Conservation (phyloP, 1,140 invertebrate genomes). For the Lamellibrachia luymesi region DNA sequence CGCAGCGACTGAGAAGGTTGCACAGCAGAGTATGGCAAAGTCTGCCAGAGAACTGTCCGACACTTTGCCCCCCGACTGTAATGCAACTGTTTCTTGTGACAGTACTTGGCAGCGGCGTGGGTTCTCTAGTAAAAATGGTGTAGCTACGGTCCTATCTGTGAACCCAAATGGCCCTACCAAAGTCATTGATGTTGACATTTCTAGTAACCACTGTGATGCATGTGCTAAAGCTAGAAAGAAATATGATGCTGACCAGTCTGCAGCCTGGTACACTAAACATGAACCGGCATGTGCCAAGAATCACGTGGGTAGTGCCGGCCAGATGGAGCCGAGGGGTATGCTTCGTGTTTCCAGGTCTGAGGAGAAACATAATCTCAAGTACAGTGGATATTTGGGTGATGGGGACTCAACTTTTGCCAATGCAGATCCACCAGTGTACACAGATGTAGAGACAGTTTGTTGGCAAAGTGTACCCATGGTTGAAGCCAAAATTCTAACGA, state of each 20-base stretch:
- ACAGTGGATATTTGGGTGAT: conserved; percentile 12
- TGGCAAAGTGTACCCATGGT: conserved; percentile 12
- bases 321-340: conserved; percentile 3
- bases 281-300: background rate
- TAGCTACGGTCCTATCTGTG: background rate
- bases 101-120: background rate
- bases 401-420: conserved; percentile 5
- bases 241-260: conserved; percentile 14
- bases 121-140: conserved; percentile 10
- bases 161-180: background rate
- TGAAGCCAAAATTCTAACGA: conserved; percentile 14
- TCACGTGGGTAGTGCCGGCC: background rate
- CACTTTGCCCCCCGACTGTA: background rate
- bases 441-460: conserved; percentile 12
- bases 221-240: conserved; percentile 13
- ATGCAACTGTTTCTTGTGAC: background rate
- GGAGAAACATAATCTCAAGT: conserved; percentile 15
- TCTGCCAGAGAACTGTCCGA: background rate
- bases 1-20: conserved; percentile 1
- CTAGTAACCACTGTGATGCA: conserved; percentile 9
- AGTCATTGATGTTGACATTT: background rate
- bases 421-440: conserved; percentile 10
- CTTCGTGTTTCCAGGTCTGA: no score
- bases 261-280: conserved; percentile 11
- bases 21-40: conserved; percentile 5